These are phyloP conservation scores for Etheostoma nigrum DNA, from an alignment of 2,797 vertebrate species.

Conservation along the genomic window DNA sequence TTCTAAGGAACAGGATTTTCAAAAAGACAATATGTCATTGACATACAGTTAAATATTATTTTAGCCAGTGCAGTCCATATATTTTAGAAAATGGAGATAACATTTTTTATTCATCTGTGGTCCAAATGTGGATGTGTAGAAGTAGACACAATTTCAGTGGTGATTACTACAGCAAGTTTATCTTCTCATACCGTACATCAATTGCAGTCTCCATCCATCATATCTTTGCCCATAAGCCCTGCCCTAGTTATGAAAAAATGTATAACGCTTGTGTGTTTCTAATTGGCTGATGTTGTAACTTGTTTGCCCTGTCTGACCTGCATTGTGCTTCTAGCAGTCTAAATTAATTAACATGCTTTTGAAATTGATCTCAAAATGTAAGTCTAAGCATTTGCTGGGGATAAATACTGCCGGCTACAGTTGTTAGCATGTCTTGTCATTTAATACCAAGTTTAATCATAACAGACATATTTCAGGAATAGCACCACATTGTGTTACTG, in stretches of 20 bases:
- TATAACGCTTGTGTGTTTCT: slow-evolving; percentile 74
- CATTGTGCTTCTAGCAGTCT: slow-evolving; percentile 82
- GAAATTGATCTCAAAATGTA: slow-evolving; percentile 84
- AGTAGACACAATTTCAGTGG: slow-evolving; percentile 34
- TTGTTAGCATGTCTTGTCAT: slow-evolving; percentile 75
- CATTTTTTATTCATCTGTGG: slow-evolving; percentile 45
- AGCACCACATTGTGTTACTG: slow-evolving; percentile 54
- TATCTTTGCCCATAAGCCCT: slow-evolving; percentile 50
- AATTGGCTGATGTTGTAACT: slow-evolving; percentile 85
- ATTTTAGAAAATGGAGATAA: slow-evolving; percentile 41
- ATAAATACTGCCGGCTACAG: slow-evolving; percentile 75
- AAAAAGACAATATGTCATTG: slow-evolving; percentile 71
- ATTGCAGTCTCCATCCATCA: slow-evolving; percentile 48
- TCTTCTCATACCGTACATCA: slow-evolving; percentile 25
- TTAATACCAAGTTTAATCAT: slow-evolving; percentile 73
- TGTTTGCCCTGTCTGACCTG: slow-evolving; percentile 84
- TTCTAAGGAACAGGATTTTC: slow-evolving; percentile 68
- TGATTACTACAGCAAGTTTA: slow-evolving; percentile 43
- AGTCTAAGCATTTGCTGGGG: slow-evolving; percentile 77
- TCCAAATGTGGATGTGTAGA: slow-evolving; percentile 26
- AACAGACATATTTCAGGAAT: slow-evolving; percentile 62
- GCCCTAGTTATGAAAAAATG: slow-evolving; percentile 65
- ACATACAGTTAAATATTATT: slow-evolving; percentile 54
- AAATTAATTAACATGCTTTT: slow-evolving; percentile 83
- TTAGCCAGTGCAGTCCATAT: slow-evolving; percentile 29